Percentiles rank a stretch among this genome's conserved stretches.
phyloP scores from a whole-genome alignment of 2,888 invertebrate species.

The Mythimna loreyi region DNA sequence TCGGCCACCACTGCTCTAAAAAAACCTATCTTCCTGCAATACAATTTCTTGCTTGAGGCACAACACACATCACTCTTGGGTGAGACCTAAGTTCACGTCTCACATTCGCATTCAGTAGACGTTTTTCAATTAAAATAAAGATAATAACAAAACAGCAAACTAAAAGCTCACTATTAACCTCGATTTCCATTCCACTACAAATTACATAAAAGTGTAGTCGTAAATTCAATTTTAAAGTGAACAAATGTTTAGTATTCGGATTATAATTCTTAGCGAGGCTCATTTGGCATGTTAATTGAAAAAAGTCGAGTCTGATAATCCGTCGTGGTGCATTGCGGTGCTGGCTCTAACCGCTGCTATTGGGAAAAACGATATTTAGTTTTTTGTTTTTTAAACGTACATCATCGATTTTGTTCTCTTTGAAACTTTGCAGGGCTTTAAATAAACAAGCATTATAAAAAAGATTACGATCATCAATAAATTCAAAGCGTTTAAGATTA shows the following conservation, averaged over 20 bases:
- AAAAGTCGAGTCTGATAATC: constrained; percentile 84
- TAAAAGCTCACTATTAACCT: constrained; percentile 38
- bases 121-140: neutral
- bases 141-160: neutral
- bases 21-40: neutral
- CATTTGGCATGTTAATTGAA: constrained; percentile 85
- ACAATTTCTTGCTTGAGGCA: too few species aligned
- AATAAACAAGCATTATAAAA: neutral
- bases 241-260: constrained; percentile 56
- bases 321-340: constrained; percentile 85
- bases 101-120: too few species aligned
- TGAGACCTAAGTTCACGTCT: too few species aligned
- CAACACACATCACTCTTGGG: too few species aligned
- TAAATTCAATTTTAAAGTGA: constrained; percentile 46
- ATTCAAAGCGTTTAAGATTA: too few species aligned
- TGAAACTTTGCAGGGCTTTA: neutral
- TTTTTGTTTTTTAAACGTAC: neutral
- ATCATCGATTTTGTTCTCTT: neutral
- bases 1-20: too few species aligned
- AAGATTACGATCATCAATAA: too few species aligned
- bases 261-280: constrained; percentile 73
- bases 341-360: constrained; percentile 68
- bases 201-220: constrained; percentile 24
- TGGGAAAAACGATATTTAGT: constrained; percentile 62
- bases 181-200: constrained; percentile 20